A percentile compares a stretch with the other conserved stretches of the same genome.
Conservation (phyloP, 2,797 vertebrate genomes). For the Molossus molossus region DNA sequence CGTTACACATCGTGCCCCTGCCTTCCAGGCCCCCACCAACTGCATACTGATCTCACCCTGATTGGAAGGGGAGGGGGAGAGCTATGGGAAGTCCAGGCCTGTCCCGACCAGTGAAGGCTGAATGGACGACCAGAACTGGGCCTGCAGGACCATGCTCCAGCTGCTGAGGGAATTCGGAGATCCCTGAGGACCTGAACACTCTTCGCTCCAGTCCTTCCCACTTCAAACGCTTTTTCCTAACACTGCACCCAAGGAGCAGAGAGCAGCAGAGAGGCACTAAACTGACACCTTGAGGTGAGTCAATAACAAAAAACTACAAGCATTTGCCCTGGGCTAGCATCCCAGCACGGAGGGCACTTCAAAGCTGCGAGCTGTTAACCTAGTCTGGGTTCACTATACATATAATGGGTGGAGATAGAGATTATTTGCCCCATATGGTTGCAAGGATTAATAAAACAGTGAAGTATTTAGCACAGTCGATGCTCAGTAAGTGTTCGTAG, state of each 20-base stretch:
- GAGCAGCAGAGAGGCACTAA: not conserved
- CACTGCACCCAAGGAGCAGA: not conserved
- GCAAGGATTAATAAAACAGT: not conserved
- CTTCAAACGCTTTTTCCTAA: not conserved
- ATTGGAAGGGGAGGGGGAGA: not conserved
- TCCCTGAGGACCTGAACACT: not conserved
- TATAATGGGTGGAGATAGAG: not conserved
- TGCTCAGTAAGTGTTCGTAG: not conserved
- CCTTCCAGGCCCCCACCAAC: not conserved
- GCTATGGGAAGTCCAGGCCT: conserved; percentile 40
- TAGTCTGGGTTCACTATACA: not conserved
- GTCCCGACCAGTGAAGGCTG: not conserved
- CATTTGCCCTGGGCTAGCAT: not conserved
- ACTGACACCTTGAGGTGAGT: not conserved
- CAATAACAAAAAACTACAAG: not conserved
- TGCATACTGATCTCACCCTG: not conserved
- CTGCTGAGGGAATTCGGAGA: not conserved
- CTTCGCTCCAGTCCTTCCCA: not conserved
- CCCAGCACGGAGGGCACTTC: not conserved
- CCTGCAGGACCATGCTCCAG: not conserved
- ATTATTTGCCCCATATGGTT: not conserved
- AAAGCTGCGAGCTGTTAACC: not conserved
- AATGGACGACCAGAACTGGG: not conserved
- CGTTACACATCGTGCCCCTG: not conserved
- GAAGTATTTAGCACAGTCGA: not conserved